Conservation (phyloP, 1,140 invertebrate species). For the Cheumatopsyche charites region DNA sequence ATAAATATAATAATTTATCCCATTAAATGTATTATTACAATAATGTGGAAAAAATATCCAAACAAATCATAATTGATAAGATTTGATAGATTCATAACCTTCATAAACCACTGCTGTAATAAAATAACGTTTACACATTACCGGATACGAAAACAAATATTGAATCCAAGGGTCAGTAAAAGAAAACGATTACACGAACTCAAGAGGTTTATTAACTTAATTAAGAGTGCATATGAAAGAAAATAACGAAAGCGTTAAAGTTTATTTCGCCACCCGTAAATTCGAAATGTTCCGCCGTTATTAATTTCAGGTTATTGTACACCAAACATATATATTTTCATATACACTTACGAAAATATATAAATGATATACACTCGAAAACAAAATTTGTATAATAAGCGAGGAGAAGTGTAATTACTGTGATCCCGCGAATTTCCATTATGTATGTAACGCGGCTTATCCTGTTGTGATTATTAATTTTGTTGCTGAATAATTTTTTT, state of each 20-base stretch:
- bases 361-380: background rate
- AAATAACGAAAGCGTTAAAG: conserved; percentile 5
- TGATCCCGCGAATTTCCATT: conserved; percentile 23
- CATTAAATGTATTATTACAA: too few relatives aligned
- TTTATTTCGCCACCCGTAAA: conserved; percentile 17
- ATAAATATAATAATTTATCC: too few relatives aligned
- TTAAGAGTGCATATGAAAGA: background rate
- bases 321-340: too few relatives aligned
- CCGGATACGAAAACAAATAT: too few relatives aligned
- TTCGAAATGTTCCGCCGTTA: background rate
- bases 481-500: background rate
- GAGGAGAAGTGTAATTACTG: conserved; percentile 19
- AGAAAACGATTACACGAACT: background rate
- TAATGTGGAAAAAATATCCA: too few relatives aligned
- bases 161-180: too few relatives aligned
- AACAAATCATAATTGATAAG: too few relatives aligned
- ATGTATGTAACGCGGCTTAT: background rate
- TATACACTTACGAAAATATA: too few relatives aligned
- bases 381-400: conserved; percentile 14
- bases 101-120: too few relatives aligned
- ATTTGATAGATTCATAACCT: too few relatives aligned
- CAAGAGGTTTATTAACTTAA: background rate
- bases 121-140: too few relatives aligned
- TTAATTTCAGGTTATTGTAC: too few relatives aligned
- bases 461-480: conserved; percentile 18